A percentile compares a stretch with the other conserved stretches of the same genome.
Conservation (phyloP, 1,140 invertebrate genomes). For the Bombus balteatus region DNA sequence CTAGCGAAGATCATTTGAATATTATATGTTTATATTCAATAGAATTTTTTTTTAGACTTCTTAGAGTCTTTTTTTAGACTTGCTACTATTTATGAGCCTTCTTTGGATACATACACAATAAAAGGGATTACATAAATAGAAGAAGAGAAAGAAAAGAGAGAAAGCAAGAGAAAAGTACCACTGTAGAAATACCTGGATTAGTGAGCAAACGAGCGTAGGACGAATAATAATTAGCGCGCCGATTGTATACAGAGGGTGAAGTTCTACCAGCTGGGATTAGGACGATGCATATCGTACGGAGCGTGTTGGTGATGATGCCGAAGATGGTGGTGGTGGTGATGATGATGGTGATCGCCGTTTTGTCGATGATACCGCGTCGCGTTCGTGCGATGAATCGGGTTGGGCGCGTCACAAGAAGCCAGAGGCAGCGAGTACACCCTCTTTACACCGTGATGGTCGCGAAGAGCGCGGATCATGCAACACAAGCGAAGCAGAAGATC, state of each 20-base stretch:
- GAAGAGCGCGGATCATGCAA: conserved; percentile 79
- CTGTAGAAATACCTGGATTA: conserved; percentile 70
- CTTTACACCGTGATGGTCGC: conserved; percentile 74
- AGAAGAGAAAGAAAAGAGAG: conserved; percentile 17
- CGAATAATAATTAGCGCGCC: conserved; percentile 59
- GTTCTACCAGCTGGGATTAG: conserved; percentile 80
- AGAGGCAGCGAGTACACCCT: conserved; percentile 84
- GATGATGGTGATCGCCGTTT: conserved; percentile 78
- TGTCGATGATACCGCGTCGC: conserved; percentile 79
- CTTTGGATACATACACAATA: no score
- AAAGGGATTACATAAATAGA: neutral
- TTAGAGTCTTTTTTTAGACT: no score
- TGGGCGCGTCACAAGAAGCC: conserved; percentile 79
- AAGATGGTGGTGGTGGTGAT: conserved; percentile 67
- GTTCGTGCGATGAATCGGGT: conserved; percentile 81
- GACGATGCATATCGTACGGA: conserved; percentile 79
- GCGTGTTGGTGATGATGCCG: conserved; percentile 77
- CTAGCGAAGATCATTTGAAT: neutral
- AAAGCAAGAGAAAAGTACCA: conserved; percentile 51
- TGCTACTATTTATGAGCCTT: neutral
- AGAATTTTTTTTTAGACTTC: neutral
- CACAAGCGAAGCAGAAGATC: conserved; percentile 81
- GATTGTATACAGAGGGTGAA: conserved; percentile 50
- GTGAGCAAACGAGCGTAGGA: conserved; percentile 58
- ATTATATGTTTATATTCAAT: neutral